phyloP scores from a whole-genome alignment of 2,888 invertebrate genomes.

The Ectemnius cavifrons region DNA sequence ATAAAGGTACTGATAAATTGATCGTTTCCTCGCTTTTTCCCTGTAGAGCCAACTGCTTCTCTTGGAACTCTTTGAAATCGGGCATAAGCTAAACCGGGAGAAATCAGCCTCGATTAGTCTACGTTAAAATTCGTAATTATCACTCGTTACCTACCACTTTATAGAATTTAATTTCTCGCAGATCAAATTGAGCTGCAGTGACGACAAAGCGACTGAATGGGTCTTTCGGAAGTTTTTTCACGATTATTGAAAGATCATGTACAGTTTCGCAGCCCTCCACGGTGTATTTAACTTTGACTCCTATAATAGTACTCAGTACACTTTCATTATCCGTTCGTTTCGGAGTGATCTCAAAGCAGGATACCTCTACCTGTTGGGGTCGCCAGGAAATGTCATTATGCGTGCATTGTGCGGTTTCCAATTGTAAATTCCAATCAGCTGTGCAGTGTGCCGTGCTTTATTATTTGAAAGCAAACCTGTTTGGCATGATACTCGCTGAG shows the following conservation, averaged over 20 bases:
- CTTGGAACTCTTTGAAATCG: conserved; percentile 83
- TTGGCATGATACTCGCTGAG: conserved; percentile 78
- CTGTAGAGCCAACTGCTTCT: conserved; percentile 72
- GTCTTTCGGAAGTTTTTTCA: conserved; percentile 88
- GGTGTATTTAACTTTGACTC: conserved; percentile 85
- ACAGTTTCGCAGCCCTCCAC: conserved; percentile 27
- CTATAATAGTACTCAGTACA: conserved; percentile 87
- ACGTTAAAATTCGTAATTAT: conserved; percentile 7
- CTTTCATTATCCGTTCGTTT: conserved; percentile 85
- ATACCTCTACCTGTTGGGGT: conserved; percentile 72
- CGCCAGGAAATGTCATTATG: conserved; percentile 26
- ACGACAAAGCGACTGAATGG: conserved; percentile 89
- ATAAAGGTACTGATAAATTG: conserved; percentile 84
- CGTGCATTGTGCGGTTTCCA: neutral
- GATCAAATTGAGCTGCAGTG: conserved; percentile 90
- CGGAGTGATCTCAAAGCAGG: conserved; percentile 80
- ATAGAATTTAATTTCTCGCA: conserved; percentile 90
- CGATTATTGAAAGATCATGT: conserved; percentile 80
- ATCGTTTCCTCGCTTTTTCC: conserved; percentile 73
- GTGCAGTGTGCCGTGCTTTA: neutral
- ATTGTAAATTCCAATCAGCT: no score
- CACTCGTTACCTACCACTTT: conserved; percentile 82
- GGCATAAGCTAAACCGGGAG: conserved; percentile 81
- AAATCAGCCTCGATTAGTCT: neutral
- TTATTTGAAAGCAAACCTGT: conserved; percentile 50